These are phyloP conservation scores for Isurus oxyrinchus DNA, from an alignment of 2,113 vertebrate genomes.

Conservation along the genomic window DNA sequence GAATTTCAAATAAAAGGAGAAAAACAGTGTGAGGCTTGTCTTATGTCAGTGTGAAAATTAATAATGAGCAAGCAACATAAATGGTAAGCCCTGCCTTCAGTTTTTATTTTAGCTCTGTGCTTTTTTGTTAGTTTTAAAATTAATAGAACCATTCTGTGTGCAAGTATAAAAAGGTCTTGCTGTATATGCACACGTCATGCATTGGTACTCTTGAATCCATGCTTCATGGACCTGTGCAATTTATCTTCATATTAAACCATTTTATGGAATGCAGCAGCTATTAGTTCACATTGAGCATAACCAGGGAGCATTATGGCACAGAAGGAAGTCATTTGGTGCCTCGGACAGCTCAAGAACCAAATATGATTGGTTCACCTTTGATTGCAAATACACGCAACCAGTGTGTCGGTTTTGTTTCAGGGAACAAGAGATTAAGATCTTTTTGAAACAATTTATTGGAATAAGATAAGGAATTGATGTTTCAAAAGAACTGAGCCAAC, in stretches of 20 bases:
- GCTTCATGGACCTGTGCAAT: neutral
- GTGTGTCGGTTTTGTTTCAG: neutral
- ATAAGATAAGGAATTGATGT: neutral
- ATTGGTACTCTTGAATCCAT: neutral
- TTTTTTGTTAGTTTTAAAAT: neutral
- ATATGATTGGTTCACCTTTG: neutral
- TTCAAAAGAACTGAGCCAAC: neutral
- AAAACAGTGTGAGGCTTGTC: neutral
- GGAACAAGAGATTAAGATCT: neutral
- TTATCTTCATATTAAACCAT: neutral
- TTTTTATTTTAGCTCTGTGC: neutral
- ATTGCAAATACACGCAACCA: too few relatives aligned
- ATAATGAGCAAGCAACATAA: neutral
- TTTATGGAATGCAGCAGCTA: neutral
- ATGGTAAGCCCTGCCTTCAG: neutral
- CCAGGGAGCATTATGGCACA: neutral
- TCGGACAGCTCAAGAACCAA: too few relatives aligned
- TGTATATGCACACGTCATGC: neutral
- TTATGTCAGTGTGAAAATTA: neutral
- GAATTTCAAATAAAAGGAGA: neutral
- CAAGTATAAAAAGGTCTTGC: neutral
- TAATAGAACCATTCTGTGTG: neutral
- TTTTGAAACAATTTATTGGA: neutral
- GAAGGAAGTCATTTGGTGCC: neutral
- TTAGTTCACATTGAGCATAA: neutral